Conservation (phyloP, 2,888 invertebrate genomes). For the Tiphia femorata region DNA sequence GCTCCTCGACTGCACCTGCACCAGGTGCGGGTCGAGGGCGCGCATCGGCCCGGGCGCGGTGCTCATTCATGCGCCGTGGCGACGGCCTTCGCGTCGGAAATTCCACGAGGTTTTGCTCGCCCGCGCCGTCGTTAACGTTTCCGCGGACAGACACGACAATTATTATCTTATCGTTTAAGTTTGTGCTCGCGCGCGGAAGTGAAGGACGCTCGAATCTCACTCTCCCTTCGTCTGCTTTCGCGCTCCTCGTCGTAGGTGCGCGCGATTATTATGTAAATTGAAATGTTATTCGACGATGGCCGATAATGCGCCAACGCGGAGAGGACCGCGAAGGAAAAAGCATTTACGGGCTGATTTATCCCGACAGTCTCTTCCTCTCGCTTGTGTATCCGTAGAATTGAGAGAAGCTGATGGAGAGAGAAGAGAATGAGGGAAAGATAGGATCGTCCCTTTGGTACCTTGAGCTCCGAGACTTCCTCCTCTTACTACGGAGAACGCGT, state of each 20-base stretch:
- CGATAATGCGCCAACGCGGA: too few relatives aligned
- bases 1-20: slow-evolving; percentile 25
- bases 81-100: slow-evolving; percentile 26
- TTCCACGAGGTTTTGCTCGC: slow-evolving; percentile 40
- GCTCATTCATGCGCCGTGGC: slow-evolving; percentile 27
- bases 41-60: slow-evolving; percentile 14
- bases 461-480: too few relatives aligned
- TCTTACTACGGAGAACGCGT: too few relatives aligned
- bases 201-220: background rate
- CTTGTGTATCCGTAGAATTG: too few relatives aligned
- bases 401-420: too few relatives aligned
- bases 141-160: slow-evolving; percentile 31
- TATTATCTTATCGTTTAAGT: slow-evolving; percentile 11
- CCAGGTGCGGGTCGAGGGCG: slow-evolving; percentile 30
- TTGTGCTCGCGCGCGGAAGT: too few relatives aligned
- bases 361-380: too few relatives aligned
- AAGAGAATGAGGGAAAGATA: too few relatives aligned
- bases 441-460: too few relatives aligned
- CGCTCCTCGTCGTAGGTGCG: background rate
- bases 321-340: too few relatives aligned
- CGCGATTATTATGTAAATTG: background rate
- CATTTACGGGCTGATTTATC: too few relatives aligned
- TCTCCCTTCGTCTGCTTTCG: background rate
- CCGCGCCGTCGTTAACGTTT: slow-evolving; percentile 24
- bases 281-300: background rate